Conservation (phyloP, 2,113 vertebrate genomes). For the Pseudopodoces humilis region DNA sequence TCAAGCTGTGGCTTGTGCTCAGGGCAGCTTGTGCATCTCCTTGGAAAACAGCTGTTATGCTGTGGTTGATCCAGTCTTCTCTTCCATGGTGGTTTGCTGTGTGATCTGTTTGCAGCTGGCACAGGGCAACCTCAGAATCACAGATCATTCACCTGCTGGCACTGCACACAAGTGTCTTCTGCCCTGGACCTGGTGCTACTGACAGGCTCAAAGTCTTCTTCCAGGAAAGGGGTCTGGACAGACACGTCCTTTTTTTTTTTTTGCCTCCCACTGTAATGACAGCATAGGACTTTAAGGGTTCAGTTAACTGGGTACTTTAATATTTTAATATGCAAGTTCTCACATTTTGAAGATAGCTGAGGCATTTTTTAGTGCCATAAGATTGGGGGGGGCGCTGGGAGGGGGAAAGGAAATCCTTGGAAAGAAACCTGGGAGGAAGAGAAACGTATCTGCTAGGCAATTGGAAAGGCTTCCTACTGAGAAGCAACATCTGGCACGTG, state of each 20-base stretch:
- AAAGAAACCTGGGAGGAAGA: not conserved
- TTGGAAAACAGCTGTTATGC: not conserved
- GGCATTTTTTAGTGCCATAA: not conserved
- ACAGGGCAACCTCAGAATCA: not conserved
- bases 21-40: not conserved
- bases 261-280: not conserved
- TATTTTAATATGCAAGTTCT: not conserved
- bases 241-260: too few relatives aligned
- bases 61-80: not conserved
- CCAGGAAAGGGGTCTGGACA: too few relatives aligned
- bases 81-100: not conserved
- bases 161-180: too few relatives aligned
- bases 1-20: not conserved
- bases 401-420: rapidly evolving
- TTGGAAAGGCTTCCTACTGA: not conserved
- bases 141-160: too few relatives aligned
- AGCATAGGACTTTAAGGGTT: not conserved
- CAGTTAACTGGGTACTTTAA: not conserved
- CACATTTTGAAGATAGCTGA: not conserved
- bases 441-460: not conserved
- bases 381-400: rapidly evolving
- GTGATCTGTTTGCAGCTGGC: not conserved
- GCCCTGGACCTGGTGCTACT: too few relatives aligned
- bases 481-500: not conserved
- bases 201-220: too few relatives aligned